phyloP scores from a whole-genome alignment of 2,888 invertebrate genomes.

The Noctuana brunneofusca region DNA sequence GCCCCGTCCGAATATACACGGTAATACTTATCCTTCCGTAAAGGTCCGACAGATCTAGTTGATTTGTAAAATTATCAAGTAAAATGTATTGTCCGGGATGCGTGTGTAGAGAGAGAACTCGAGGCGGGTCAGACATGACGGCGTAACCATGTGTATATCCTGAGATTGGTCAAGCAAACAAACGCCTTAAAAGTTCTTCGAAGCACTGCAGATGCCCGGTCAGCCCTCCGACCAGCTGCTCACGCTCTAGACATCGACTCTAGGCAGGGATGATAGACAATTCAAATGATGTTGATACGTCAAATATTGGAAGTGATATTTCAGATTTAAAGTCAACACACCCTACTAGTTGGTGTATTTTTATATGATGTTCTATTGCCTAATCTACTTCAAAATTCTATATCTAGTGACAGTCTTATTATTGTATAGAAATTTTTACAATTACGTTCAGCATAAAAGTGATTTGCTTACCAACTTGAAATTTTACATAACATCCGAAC shows the following conservation, averaged over 20 bases:
- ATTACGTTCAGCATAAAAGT: neutral
- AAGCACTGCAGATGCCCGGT: neutral
- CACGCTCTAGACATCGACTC: neutral
- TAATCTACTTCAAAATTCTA: neutral
- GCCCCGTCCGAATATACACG: too few relatives aligned
- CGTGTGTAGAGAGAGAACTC: too few relatives aligned
- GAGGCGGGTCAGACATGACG: neutral
- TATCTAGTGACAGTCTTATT: neutral
- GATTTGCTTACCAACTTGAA: neutral
- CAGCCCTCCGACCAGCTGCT: neutral
- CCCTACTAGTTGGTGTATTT: neutral
- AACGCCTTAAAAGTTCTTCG: too few relatives aligned
- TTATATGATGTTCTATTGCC: neutral
- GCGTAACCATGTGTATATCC: too few relatives aligned
- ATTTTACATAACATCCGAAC: neutral
- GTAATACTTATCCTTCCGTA: too few relatives aligned
- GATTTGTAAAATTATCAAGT: too few relatives aligned
- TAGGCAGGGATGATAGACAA: constrained; percentile 2
- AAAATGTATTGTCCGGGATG: too few relatives aligned
- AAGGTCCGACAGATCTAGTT: too few relatives aligned
- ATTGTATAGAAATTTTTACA: neutral
- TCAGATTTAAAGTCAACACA: neutral
- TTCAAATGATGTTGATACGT: neutral
- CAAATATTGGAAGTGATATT: too few relatives aligned
- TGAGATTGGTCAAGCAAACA: too few relatives aligned